Conservation (phyloP, 2,888 invertebrate species). For the Stenodema calcarata region DNA sequence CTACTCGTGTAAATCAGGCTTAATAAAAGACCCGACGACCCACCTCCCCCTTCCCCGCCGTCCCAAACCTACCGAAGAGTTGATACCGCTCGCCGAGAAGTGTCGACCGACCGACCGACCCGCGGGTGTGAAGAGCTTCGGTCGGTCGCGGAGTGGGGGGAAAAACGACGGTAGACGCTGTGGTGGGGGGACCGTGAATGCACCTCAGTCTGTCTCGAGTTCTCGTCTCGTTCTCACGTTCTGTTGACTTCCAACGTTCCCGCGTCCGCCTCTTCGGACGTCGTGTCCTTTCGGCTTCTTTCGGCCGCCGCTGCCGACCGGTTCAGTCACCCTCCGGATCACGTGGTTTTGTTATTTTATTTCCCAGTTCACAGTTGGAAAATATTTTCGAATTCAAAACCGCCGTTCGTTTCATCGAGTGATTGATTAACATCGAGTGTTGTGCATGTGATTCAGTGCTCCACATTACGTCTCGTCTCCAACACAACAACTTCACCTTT, state of each 20-base stretch:
- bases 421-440: not conserved
- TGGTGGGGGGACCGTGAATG: not conserved
- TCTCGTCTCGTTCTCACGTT: not conserved
- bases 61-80: not conserved
- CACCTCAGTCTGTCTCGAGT: slow-evolving; percentile 1
- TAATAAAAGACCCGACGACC: too few relatives aligned
- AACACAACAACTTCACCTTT: too few relatives aligned
- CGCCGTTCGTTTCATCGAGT: not conserved
- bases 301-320: not conserved
- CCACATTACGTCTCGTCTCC: too few relatives aligned
- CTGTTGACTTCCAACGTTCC: not conserved
- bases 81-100: not conserved
- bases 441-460: not conserved
- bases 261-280: not conserved
- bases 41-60: too few relatives aligned
- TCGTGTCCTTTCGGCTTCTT: not conserved
- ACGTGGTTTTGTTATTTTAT: slow-evolving; percentile 17
- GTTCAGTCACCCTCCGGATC: not conserved
- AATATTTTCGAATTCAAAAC: not conserved
- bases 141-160: not conserved
- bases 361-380: not conserved
- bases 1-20: too few relatives aligned
- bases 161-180: not conserved
- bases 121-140: not conserved
- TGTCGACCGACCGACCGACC: too few relatives aligned